Base-by-base conservation (phyloP, 2,888 invertebrate genomes). In the Mimumesa dahlbomi region DNA sequence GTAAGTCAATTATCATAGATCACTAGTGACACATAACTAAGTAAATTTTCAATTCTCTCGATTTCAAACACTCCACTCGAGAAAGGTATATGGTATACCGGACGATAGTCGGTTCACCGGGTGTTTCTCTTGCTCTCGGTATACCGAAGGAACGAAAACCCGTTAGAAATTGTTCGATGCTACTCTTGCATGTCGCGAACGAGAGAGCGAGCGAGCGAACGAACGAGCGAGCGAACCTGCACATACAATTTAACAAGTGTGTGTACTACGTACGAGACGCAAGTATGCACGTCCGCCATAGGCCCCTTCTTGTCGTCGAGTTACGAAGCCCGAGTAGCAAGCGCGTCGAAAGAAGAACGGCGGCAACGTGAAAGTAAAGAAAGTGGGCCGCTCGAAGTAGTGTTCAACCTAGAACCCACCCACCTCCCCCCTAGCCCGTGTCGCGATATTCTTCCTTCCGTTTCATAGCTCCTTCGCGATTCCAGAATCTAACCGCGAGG, bases 281-380 rank as follows among this genome's bases (percentile, higher is more conserved):
- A 49, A 69, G 53, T 54, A 59, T 69, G 53, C 66, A 54, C 70
- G 68, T 68, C 54, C 68, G 68, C 70, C 52, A 53, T 68, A 63
- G 57, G 42, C 36, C 62, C 50, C 62, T 63, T 64, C 74, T 54
- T n/a, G n/a, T 57, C 66, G 64, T 57, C 57, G 62, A 69, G 67
- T 78, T 74, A 77, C 49, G 63, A 69, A 64, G 56, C 57, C 59
- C 36, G 54, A 75, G 54, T 25, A 58, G 77, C 56, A 38, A 70
- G 46, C 72, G 70, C 74, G 70, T 65, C 64, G 72, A 74, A 72
- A 74, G 78, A 81, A 68, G 77, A 79, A 73, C 74, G 68, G 62
- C 77, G 64, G 68, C 68, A 69, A 68, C 77, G 84, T 85, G 85
- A 85, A 85, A 85, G 85, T 85, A 85, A 85, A 82, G 85, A 85